These are phyloP conservation scores for Stigmatopora nigra DNA, from an alignment of 2,113 vertebrate species.

Conservation along the genomic window DNA sequence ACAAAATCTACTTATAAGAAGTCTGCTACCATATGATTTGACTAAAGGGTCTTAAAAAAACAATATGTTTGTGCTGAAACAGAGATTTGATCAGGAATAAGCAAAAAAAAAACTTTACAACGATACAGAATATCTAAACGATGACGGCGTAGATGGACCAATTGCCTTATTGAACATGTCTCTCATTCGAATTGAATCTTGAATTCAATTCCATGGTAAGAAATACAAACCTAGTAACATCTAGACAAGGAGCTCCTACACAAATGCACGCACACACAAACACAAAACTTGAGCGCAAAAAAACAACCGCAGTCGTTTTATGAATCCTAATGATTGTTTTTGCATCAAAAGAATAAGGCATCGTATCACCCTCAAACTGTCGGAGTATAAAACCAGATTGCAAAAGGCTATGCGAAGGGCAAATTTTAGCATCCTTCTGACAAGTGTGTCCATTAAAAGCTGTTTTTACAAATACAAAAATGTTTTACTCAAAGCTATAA, in stretches of 20 bases:
- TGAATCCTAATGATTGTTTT: neutral
- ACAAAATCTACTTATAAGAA: no score
- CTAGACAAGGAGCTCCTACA: neutral
- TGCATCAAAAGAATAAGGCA: neutral
- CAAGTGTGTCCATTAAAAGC: neutral
- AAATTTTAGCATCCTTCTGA: neutral
- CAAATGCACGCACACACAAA: no score
- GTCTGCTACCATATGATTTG: no score
- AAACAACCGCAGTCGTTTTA: neutral
- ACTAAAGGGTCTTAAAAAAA: no score
- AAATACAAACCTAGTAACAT: neutral
- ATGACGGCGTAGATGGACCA: no score
- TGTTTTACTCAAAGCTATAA: neutral
- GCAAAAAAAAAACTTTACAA: no score
- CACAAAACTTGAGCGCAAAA: neutral
- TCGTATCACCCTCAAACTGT: neutral
- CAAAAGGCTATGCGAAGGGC: neutral
- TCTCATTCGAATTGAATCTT: constrained; percentile 8
- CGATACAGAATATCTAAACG: no score
- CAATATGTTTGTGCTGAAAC: no score
- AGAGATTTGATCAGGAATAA: no score
- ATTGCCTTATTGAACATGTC: constrained; percentile 11
- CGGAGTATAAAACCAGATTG: neutral
- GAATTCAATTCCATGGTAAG: constrained; percentile 15
- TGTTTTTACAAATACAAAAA: neutral